These are phyloP conservation scores for Callithrix jacchus DNA, from an alignment of 2,113 vertebrate genomes.

Conservation along the genomic window DNA sequence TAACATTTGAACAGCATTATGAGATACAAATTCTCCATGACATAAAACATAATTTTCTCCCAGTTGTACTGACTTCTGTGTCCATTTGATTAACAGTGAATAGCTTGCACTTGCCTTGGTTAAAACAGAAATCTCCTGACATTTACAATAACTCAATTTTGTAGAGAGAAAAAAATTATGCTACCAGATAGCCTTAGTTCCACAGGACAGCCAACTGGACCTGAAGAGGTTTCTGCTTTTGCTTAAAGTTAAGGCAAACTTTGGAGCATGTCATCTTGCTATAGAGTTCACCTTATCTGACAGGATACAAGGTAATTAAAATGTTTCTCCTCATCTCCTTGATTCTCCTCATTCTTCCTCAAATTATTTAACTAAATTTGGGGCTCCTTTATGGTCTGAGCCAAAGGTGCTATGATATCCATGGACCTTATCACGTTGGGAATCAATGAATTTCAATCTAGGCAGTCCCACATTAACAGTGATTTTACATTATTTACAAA, in stretches of 20 bases:
- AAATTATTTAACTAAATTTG: not conserved
- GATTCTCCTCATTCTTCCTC: not conserved
- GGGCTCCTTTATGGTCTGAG: not conserved
- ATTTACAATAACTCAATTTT: not conserved
- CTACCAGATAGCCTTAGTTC: not conserved
- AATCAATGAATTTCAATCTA: not conserved
- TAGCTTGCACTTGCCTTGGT: not conserved
- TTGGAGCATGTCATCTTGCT: too few species aligned
- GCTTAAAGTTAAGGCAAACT: not conserved
- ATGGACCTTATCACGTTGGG: not conserved
- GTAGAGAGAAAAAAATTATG: not conserved
- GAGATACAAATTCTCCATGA: not conserved
- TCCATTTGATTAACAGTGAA: not conserved
- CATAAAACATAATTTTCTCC: not conserved
- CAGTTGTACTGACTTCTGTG: not conserved
- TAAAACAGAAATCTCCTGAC: not conserved
- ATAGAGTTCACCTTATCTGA: not conserved
- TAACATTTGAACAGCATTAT: not conserved
- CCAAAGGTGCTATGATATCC: not conserved
- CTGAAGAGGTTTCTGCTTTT: not conserved
- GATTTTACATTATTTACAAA: not conserved
- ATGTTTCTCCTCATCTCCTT: not conserved
- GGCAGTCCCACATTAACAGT: not conserved
- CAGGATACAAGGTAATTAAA: not conserved
- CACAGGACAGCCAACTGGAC: not conserved